These are phyloP conservation scores for Drosophila lacicola DNA, from an alignment of 2,888 invertebrate genomes.

Conservation along the genomic window DNA sequence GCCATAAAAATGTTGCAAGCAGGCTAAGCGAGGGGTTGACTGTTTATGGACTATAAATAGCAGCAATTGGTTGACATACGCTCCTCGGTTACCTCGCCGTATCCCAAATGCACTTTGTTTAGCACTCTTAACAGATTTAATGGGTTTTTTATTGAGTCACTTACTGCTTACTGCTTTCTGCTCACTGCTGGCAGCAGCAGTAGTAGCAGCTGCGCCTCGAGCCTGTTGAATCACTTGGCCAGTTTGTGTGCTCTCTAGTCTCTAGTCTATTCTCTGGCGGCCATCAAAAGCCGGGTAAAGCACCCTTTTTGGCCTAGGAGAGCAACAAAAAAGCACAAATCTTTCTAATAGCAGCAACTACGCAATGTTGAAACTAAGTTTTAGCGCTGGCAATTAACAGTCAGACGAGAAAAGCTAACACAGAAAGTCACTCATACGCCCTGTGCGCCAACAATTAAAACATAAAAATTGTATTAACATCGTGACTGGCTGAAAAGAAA, in stretches of 20 bases:
- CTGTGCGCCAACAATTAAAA: constrained; percentile 70
- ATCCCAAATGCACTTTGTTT: constrained; percentile 54
- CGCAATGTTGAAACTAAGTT: constrained; percentile 50
- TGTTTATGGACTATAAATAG: constrained; percentile 60
- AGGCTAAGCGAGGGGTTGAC: constrained; percentile 12
- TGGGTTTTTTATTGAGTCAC: constrained; percentile 69
- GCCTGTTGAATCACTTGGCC: constrained; percentile 51
- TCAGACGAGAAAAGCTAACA: constrained; percentile 69
- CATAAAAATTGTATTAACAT: constrained; percentile 81
- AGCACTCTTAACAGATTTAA: constrained; percentile 53
- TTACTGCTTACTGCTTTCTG: constrained; percentile 20
- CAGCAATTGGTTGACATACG: constrained; percentile 28
- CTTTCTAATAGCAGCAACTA: constrained; percentile 39
- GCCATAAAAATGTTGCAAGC: constrained; percentile 33
- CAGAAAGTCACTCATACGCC: constrained; percentile 75
- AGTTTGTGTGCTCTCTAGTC: constrained; percentile 1
- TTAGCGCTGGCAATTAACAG: constrained; percentile 70
- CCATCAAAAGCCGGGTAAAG: constrained; percentile 53
- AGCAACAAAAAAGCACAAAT: constrained; percentile 28
- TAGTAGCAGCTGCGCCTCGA: constrained; percentile 44
- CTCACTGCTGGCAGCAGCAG: constrained; percentile 2
- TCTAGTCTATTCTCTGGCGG: background rate
- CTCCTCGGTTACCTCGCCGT: background rate
- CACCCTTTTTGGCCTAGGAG: constrained; percentile 39
- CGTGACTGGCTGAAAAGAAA: constrained; percentile 69